These are phyloP conservation scores for Neoascia interrupta DNA, from an alignment of 2,888 invertebrate genomes.

Conservation along the genomic window DNA sequence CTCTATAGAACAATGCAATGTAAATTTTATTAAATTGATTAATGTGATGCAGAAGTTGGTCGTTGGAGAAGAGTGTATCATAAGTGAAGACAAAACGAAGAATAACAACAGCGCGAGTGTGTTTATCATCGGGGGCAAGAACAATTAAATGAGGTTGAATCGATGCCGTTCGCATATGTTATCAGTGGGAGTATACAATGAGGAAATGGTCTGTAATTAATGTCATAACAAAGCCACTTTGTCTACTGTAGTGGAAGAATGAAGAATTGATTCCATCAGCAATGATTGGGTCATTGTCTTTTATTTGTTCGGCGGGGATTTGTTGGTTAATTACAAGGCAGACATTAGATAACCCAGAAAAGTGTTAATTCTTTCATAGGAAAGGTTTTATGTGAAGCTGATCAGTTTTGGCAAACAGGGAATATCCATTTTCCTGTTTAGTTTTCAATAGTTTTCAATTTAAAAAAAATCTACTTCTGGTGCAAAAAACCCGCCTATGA, in stretches of 20 bases:
- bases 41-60: too few relatives aligned
- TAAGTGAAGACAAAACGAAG: slow-evolving; percentile 10
- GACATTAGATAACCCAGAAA: too few relatives aligned
- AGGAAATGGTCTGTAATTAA: slow-evolving; percentile 41
- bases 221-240: slow-evolving; percentile 48
- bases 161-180: slow-evolving; percentile 23
- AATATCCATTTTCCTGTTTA: too few relatives aligned
- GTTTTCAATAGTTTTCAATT: too few relatives aligned
- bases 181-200: slow-evolving; percentile 37
- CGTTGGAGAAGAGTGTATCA: too few relatives aligned
- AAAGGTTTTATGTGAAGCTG: too few relatives aligned
- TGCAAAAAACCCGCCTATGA: too few relatives aligned
- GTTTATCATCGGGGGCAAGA: slow-evolving; percentile 44
- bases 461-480: too few relatives aligned
- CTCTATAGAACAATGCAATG: slow-evolving; percentile 30
- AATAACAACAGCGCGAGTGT: background rate
- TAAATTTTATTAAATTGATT: slow-evolving; percentile 51
- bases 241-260: slow-evolving; percentile 14
- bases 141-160: slow-evolving; percentile 61
- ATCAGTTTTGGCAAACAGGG: too few relatives aligned
- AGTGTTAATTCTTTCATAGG: too few relatives aligned
- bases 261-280: background rate
- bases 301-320: background rate
- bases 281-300: slow-evolving; percentile 35
- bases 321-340: too few relatives aligned